Conservation (phyloP, 2,888 invertebrate species). For the Coenonympha arcania region DNA sequence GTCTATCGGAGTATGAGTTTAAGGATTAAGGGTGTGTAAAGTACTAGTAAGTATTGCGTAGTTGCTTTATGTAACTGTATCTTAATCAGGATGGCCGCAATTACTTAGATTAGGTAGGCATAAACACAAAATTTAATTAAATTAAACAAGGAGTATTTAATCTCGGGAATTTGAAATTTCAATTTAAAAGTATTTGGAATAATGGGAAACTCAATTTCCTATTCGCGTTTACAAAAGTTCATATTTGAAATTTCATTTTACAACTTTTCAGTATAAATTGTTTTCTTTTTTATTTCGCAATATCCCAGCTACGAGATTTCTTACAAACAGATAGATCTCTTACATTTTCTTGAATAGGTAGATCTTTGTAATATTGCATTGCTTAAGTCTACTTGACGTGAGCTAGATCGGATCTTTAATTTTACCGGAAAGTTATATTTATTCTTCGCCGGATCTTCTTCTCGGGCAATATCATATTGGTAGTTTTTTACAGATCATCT, state of each 20-base stretch:
- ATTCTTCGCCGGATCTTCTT: background rate
- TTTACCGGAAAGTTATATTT: background rate
- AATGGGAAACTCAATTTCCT: background rate
- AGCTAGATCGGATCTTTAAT: background rate
- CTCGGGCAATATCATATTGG: background rate
- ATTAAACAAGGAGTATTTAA: too few species aligned
- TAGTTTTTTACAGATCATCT: too few species aligned
- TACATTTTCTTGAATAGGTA: background rate
- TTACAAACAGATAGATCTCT: background rate
- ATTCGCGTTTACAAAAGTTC: background rate
- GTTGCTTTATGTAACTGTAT: too few species aligned
- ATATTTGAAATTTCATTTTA: background rate
- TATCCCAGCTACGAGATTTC: background rate
- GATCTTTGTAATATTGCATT: too few species aligned
- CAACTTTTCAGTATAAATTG: background rate
- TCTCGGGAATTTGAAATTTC: too few species aligned
- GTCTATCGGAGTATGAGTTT: too few species aligned
- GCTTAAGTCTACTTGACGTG: constrained; percentile 4
- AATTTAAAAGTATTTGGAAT: background rate
- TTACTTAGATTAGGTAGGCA: too few species aligned
- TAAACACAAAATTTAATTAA: too few species aligned
- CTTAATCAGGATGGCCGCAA: too few species aligned
- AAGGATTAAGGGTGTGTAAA: too few species aligned
- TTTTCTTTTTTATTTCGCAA: background rate
- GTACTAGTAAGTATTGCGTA: too few species aligned